Evolutionary conservation across 2,113 vertebrate genomes (phyloP), one percentile per base, ranked within the genome.

Genomic region (Ctenomys sociabilis): DNA sequence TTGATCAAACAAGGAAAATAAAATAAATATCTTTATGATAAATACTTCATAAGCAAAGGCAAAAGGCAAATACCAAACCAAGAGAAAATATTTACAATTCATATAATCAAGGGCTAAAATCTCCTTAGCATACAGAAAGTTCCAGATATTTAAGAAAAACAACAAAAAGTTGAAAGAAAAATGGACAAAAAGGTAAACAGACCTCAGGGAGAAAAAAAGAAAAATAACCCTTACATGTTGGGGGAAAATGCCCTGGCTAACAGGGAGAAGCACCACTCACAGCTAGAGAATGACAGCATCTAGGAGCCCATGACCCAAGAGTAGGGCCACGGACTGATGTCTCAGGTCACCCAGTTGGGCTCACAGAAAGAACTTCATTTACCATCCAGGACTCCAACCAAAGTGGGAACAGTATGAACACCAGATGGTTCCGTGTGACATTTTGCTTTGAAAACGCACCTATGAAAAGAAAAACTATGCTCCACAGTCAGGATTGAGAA

Each of bases 11-110:
- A 57, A 49, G 54, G 49, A 24, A 22, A 80, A 43, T 37, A 85
- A 54, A 83, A 52, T 35, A 92, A 92, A 8, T 54, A 84, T 32
- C 40, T 82, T 37, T 96, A 54, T 75, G 70, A n/a, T n/a, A 89
- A 92, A 89, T 37, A 59, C 22, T 75, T 86, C 72, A 92, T n/a
- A 84, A 77, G 61, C 73, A 95, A 82, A 84, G 72, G 14, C 37
- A 57, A 82, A 86, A 94, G 54, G 49, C 35, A 92, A 94, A 85
- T 3, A 93, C 91, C 3, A 93, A 93, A n/a, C 45, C n/a, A 92
- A 88, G 32, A 82, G 40, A 90, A 87, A 73, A 66, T 43, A 82
- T 24, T 68, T 96, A 28, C 43, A 80, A 91, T 64, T 85, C 82
- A 78, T 2, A 49, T 54, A 90, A 89, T 40, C 17, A 13, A 93